phyloP scores from a whole-genome alignment of 2,113 vertebrate genomes.

The Holacanthus passer region DNA sequence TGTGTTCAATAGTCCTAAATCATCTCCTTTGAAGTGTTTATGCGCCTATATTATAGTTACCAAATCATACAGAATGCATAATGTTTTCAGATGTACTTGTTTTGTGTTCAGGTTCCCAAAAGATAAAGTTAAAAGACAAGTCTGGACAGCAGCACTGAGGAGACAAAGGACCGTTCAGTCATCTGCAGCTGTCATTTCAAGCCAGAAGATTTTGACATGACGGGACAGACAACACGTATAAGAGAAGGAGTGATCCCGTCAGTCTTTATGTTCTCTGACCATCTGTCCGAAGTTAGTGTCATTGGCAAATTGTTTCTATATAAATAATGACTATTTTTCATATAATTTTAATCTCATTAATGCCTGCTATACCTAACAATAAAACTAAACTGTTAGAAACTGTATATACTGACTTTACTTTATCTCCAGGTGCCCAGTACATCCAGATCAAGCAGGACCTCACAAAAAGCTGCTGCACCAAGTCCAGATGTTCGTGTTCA shows the following conservation, averaged over 20 bases:
- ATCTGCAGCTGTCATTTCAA: neutral
- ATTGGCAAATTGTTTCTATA: neutral
- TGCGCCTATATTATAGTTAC: neutral
- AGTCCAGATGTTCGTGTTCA: neutral
- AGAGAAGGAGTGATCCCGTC: neutral
- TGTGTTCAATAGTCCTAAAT: neutral
- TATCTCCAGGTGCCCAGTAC: neutral
- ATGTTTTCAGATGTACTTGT: neutral
- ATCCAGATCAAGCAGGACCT: neutral
- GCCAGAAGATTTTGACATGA: neutral
- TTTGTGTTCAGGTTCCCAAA: conserved; percentile 1
- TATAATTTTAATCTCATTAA: neutral
- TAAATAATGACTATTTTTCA: neutral
- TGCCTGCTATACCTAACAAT: no score
- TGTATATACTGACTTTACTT: neutral
- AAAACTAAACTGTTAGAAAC: no score
- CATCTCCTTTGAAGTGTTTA: neutral
- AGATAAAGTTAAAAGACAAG: neutral
- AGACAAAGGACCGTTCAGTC: neutral
- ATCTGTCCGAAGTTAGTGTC: neutral
- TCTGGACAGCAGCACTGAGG: neutral
- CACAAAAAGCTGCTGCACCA: neutral
- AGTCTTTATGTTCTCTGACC: neutral
- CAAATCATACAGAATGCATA: neutral
- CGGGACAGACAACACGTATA: neutral